phyloP scores from a whole-genome alignment of 2,113 vertebrate species.

The Siphamia tubifer region DNA sequence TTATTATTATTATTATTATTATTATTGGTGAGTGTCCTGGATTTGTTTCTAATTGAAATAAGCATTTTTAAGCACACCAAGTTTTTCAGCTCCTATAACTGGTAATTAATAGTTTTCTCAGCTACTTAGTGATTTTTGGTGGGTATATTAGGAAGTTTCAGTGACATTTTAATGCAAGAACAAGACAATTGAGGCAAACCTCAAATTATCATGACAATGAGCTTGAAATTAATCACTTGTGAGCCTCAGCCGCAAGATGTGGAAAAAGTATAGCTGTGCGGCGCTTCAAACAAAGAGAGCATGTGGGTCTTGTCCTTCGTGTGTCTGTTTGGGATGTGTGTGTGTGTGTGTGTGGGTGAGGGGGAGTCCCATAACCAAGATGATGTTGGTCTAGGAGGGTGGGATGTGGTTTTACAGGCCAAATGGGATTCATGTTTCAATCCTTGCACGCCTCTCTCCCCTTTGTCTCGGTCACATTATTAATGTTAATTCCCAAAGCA shows the following conservation, averaged over 20 bases:
- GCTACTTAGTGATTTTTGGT: slow-evolving; percentile 3
- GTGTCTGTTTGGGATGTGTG: too few relatives aligned
- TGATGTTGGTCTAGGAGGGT: slow-evolving; percentile 45
- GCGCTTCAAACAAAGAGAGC: slow-evolving; percentile 63
- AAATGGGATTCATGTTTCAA: slow-evolving; percentile 69
- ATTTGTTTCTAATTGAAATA: slow-evolving; percentile 18
- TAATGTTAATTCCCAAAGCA: slow-evolving; percentile 44
- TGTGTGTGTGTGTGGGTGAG: slow-evolving; percentile 3
- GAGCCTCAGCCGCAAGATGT: slow-evolving; percentile 35
- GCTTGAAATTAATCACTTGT: slow-evolving; percentile 46
- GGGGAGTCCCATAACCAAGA: slow-evolving; percentile 39
- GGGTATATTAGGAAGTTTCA: slow-evolving; percentile 16
- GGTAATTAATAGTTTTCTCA: slow-evolving; percentile 29
- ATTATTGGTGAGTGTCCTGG: neutral
- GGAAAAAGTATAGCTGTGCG: slow-evolving; percentile 39
- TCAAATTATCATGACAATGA: slow-evolving; percentile 64
- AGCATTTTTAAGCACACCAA: neutral
- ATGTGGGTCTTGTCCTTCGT: slow-evolving; percentile 45
- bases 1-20: neutral
- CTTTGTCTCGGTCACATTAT: slow-evolving; percentile 53
- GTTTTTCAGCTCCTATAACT: neutral
- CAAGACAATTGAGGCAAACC: slow-evolving; percentile 11
- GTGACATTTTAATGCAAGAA: slow-evolving; percentile 34
- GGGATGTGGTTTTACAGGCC: slow-evolving; percentile 47
- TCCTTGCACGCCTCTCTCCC: slow-evolving; percentile 16